Evolutionary conservation across 2,113 vertebrate genomes (phyloP).

Genomic region (Xiphophorus maculatus): DNA sequence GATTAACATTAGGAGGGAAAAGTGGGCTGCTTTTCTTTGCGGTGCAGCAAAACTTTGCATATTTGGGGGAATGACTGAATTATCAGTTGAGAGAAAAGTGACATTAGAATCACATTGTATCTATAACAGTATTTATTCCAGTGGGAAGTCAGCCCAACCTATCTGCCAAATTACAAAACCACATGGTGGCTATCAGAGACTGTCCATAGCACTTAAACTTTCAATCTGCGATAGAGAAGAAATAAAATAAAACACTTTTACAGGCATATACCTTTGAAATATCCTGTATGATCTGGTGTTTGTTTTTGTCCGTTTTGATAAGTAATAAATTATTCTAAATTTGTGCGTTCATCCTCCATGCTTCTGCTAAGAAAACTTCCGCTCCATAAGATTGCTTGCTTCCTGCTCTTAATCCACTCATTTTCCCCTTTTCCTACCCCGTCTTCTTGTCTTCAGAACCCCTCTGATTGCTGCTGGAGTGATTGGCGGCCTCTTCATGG

Average conservation of each 20-base stretch:
- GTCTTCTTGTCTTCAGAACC: conserved; percentile 79
- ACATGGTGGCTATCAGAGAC: no score
- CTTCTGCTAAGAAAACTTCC: conserved; percentile 4
- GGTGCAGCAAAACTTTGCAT: no score
- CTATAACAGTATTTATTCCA: no score
- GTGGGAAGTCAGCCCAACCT: no score
- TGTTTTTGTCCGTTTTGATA: not conserved
- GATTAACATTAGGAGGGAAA: not conserved
- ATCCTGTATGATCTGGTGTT: not conserved
- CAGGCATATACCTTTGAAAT: not conserved
- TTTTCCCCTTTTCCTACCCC: conserved; percentile 9
- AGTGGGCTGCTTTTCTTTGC: not conserved
- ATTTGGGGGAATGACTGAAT: no score
- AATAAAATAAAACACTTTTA: not conserved
- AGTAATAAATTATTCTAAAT: not conserved
- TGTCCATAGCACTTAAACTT: no score
- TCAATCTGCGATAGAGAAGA: no score
- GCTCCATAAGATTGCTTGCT: not conserved
- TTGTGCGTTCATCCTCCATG: not conserved
- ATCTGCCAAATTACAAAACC: no score
- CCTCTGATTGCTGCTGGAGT: conserved; percentile 95
- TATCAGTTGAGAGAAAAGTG: no score
- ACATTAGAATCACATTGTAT: no score
- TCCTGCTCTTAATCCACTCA: conserved; percentile 13
- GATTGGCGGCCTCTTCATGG: conserved; percentile 94